phyloP scores from a whole-genome alignment of 2,797 vertebrate genomes.

The Enteromius mattozi region DNA sequence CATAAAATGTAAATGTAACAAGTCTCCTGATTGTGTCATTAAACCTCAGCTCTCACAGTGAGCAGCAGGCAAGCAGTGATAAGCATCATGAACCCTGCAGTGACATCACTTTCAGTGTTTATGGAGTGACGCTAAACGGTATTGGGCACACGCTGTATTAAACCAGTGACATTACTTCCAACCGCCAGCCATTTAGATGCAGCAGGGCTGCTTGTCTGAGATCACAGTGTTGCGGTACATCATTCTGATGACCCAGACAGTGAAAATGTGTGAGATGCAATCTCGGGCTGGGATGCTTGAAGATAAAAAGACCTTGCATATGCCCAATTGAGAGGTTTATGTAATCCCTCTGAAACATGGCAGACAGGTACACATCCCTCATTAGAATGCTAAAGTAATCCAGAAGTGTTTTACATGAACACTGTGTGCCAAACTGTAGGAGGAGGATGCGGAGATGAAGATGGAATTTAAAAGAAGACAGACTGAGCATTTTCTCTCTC shows the following conservation, averaged over 20 bases:
- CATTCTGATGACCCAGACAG: slow-evolving; percentile 42
- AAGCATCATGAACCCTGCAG: slow-evolving; percentile 47
- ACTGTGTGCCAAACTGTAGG: slow-evolving; percentile 30
- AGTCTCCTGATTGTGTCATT: slow-evolving; percentile 43
- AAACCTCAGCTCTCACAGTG: slow-evolving; percentile 23
- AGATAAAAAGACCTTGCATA: slow-evolving; percentile 44
- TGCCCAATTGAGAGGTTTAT: slow-evolving; percentile 43
- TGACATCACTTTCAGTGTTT: slow-evolving; percentile 47
- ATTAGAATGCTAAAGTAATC: slow-evolving; percentile 52
- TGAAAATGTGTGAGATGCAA: slow-evolving; percentile 33
- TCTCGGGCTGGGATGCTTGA: slow-evolving; percentile 41
- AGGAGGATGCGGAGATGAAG: slow-evolving; percentile 13
- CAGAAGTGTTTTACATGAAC: slow-evolving; percentile 49
- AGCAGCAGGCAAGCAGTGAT: slow-evolving; percentile 40
- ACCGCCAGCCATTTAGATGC: slow-evolving; percentile 23
- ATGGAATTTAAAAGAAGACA: slow-evolving; percentile 44
- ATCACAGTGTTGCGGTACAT: slow-evolving; percentile 46
- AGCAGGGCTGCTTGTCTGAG: background rate
- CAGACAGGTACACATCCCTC: slow-evolving; percentile 43
- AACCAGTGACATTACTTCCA: slow-evolving; percentile 25
- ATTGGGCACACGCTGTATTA: slow-evolving; percentile 16
- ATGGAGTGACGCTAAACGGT: slow-evolving; percentile 32
- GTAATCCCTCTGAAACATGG: slow-evolving; percentile 41
- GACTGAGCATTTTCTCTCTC: slow-evolving; percentile 11
- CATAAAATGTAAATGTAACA: slow-evolving; percentile 41